Evolutionary conservation across 2,797 vertebrate species (phyloP).

Genomic region (Acropternis orthonyx): DNA sequence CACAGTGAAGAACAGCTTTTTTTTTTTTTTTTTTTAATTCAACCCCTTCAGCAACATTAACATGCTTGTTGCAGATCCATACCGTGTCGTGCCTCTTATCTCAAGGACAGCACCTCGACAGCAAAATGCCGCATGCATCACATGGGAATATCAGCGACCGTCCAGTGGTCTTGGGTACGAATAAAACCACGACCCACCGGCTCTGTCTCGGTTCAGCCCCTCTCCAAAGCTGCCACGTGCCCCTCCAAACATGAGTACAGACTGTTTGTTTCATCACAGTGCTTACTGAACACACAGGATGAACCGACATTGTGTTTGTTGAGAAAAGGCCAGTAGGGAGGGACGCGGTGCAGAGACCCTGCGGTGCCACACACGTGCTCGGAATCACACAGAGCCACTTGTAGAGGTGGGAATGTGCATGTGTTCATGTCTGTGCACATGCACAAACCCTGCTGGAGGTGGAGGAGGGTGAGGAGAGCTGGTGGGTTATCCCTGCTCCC

Average conservation of each 20-base stretch:
- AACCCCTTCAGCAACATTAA: not conserved
- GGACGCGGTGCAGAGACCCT: rapidly evolving
- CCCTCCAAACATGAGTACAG: rapidly evolving
- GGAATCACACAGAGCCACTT: rapidly evolving
- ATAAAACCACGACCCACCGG: not conserved
- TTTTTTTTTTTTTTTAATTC: not conserved
- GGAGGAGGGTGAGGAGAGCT: not conserved
- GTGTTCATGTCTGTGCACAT: not conserved
- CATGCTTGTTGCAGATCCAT: not conserved
- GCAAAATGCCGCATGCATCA: constrained; percentile 23
- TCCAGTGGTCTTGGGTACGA: not conserved
- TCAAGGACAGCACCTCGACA: constrained; percentile 46
- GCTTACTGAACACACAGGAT: rapidly evolving
- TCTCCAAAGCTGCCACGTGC: not conserved
- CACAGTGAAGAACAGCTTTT: not conserved
- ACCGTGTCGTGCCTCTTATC: constrained; percentile 2
- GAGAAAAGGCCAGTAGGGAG: not conserved
- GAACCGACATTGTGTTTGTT: rapidly evolving
- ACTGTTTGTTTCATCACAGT: rapidly evolving
- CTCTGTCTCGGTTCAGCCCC: not conserved
- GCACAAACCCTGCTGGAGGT: not conserved
- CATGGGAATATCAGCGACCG: not conserved
- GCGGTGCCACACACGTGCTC: rapidly evolving
- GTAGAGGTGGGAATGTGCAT: rapidly evolving
- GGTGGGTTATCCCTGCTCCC: not conserved